A percentile compares a stretch with the other conserved stretches of the same genome.
These are phyloP conservation scores for Gymnothorax reevesii DNA, from an alignment of 2,797 vertebrate genomes.

Conservation along the genomic window DNA sequence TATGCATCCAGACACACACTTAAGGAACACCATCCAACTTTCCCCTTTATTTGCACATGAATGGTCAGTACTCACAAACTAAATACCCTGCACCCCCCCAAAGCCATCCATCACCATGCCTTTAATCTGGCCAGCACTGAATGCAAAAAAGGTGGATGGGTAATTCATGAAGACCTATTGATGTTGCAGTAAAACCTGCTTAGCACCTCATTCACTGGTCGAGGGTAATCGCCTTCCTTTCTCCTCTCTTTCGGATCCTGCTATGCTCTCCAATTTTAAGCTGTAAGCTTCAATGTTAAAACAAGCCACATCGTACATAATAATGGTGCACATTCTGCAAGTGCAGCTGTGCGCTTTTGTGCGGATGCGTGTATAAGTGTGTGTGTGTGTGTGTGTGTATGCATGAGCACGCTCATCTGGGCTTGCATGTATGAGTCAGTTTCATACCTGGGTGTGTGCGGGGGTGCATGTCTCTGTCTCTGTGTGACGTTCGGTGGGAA, in stretches of 20 bases:
- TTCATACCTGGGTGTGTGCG: conserved; percentile 22
- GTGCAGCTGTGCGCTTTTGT: conserved; percentile 38
- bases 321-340: background rate
- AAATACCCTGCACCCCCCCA: conserved; percentile 5
- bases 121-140: conserved; percentile 31
- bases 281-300: background rate
- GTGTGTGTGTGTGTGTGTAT: conserved; percentile 31
- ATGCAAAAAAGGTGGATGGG: conserved; percentile 43
- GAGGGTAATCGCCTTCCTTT: conserved; percentile 40
- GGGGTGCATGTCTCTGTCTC: conserved; percentile 19
- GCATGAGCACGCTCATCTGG: conserved; percentile 42
- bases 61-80: conserved; percentile 43
- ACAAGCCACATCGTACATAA: background rate
- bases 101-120: conserved; percentile 37
- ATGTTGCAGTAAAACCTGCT: conserved; percentile 66
- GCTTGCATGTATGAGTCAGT: conserved; percentile 34
- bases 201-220: conserved; percentile 63
- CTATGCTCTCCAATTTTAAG: conserved; percentile 14
- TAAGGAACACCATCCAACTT: conserved; percentile 22
- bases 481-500: conserved; percentile 25
- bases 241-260: background rate
- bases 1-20: conserved; percentile 7
- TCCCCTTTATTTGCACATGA: conserved; percentile 57
- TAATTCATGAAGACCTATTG: conserved; percentile 66
- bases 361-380: conserved; percentile 25